Base-by-base conservation (phyloP, 2,797 vertebrate species). In the Zalophus californianus region DNA sequence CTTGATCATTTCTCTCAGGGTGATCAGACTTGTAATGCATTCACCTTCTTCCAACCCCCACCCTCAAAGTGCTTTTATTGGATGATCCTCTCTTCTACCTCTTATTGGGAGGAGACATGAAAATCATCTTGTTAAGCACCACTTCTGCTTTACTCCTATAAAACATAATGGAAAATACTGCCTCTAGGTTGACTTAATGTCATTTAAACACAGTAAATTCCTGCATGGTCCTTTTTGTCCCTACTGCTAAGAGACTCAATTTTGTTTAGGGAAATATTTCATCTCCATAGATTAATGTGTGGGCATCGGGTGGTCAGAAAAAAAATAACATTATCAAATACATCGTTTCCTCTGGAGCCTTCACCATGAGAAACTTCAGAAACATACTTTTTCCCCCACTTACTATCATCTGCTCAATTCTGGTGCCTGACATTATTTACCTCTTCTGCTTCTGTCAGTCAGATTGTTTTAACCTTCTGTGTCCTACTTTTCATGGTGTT, bases 381-480 rank as follows among this genome's bases (percentile, higher is more conserved):
- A 96, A 77, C 58, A 48, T 0, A 93, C 21, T 88, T 86, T 91
- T 35, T 27, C 14, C 41, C 48, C 41, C 54, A 27, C 56, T 9
- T 44, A 50, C 21, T 62, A 90, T 15, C 60, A 66, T 90, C 27
- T 68, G 23, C 15, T 91, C 21, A 54, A 35, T 90, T 82, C 70
- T 79, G 32, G 32, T 20, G 23, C 10, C 41, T 85, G 82, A 62
- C 41, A 62, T 79, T 62, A 92, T 93, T 83, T 96, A 72, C 15
- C 82, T 92, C 32, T 84, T 90, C 52, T 85, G 44, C 27, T 92
- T 96, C n/a, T 62, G 94, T 73, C 88, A 95, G 72, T 97, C 82
- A 83, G 27, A 96, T 85, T 83, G n/a, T 75, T 97, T 96, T 92
- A 92, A 96, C 92, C 73, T 96, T 95, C 72, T 48, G 27, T 79